phyloP scores from a whole-genome alignment of 2,113 vertebrate genomes.

The Cephalopterus ornatus region DNA sequence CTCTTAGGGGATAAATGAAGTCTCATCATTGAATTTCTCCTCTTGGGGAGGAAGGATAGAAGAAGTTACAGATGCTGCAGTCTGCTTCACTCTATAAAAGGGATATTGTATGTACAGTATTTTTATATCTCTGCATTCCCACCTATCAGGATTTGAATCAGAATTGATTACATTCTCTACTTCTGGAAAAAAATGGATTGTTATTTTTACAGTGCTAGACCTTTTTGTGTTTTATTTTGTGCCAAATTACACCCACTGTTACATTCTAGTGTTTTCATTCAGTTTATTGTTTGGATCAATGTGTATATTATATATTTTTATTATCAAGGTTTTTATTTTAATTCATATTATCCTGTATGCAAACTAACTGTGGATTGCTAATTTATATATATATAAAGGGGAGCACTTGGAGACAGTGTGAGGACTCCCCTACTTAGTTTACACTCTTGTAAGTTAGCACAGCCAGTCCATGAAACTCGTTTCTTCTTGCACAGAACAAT shows the following conservation, averaged over 20 bases:
- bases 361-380: conserved; percentile 31
- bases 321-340: conserved; percentile 61
- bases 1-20: not conserved
- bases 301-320: conserved; percentile 57
- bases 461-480: not conserved
- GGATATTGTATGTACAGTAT: conserved; percentile 59
- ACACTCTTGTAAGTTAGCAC: not conserved
- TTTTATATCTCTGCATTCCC: conserved; percentile 58
- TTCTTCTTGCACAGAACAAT: not conserved
- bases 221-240: conserved; percentile 49
- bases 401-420: conserved; percentile 27
- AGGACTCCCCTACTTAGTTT: conserved; percentile 40
- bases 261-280: conserved; percentile 26
- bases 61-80: conserved; percentile 44
- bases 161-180: conserved; percentile 4
- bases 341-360: conserved; percentile 43
- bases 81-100: conserved; percentile 32
- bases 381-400: conserved; percentile 37
- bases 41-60: not conserved
- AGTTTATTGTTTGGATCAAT: conserved; percentile 42
- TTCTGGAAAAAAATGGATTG: not conserved
- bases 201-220: conserved; percentile 43
- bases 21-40: not conserved
- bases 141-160: conserved; percentile 21
- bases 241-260: conserved; percentile 57